A percentile compares a stretch with the other conserved stretches of the same genome.
phyloP scores from a whole-genome alignment of 2,113 vertebrate species.

The Hippolais icterina region DNA sequence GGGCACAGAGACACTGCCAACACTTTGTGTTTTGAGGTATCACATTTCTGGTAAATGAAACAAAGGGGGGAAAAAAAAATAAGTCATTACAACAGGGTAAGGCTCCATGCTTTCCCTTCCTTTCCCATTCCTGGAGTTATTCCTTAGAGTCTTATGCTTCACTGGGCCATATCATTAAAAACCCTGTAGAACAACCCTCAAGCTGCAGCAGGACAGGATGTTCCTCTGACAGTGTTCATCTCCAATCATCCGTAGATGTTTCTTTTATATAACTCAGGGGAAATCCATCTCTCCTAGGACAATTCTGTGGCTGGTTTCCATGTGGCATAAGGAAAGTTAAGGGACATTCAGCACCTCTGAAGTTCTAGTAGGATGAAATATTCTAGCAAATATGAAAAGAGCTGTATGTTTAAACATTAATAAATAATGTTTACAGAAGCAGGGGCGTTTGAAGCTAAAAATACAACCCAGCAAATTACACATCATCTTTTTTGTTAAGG shows the following conservation, averaged over 20 bases:
- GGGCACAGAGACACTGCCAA: conserved; percentile 80
- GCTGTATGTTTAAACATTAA: background rate
- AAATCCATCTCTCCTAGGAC: background rate
- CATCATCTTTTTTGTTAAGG: background rate
- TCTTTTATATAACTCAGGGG: background rate
- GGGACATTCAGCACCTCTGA: background rate
- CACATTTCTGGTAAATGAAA: conserved; percentile 75
- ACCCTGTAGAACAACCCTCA: background rate
- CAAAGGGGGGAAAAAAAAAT: background rate
- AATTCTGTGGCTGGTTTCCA: background rate
- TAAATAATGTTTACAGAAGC: background rate
- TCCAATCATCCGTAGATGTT: background rate
- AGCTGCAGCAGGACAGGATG: background rate
- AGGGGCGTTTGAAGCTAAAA: background rate
- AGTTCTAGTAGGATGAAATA: background rate
- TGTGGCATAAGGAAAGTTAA: background rate
- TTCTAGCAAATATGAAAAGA: background rate
- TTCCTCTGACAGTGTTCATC: background rate
- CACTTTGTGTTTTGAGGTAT: conserved; percentile 81
- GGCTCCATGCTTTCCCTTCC: background rate
- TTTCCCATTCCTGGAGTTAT: background rate
- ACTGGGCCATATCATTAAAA: background rate
- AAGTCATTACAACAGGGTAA: background rate
- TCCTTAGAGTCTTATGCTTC: background rate
- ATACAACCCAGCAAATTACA: background rate